Percentiles rank a stretch among this genome's conserved stretches.
phyloP scores from a whole-genome alignment of 2,797 vertebrate genomes.

The Lithobates pipiens region DNA sequence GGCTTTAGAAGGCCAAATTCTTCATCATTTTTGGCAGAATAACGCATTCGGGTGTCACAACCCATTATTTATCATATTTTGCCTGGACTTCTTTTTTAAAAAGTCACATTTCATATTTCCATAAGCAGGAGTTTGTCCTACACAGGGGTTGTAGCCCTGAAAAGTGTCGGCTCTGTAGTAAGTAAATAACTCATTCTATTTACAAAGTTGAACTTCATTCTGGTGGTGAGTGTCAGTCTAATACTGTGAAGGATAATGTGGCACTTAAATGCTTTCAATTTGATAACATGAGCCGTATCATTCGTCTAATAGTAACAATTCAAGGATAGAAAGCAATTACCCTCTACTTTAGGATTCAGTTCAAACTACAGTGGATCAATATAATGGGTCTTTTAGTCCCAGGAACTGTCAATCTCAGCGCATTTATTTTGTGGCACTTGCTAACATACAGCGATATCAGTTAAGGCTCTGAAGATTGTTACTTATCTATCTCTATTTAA shows the following conservation, averaged over 20 bases:
- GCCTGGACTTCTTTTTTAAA: not conserved
- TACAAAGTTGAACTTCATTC: constrained; percentile 51
- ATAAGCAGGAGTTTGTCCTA: not conserved
- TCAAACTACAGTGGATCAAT: constrained; percentile 60
- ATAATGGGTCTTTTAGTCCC: constrained; percentile 57
- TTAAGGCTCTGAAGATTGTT: constrained; percentile 41
- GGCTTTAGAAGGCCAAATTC: too few relatives aligned
- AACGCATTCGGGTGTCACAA: not conserved
- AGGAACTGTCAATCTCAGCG: constrained; percentile 57
- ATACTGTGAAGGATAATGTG: constrained; percentile 58
- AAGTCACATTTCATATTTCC: not conserved
- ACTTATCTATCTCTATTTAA: constrained; percentile 48
- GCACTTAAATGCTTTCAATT: constrained; percentile 60
- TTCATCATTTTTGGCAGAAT: not conserved
- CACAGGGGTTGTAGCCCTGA: not conserved
- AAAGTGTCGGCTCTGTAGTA: not conserved
- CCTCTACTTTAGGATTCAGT: constrained; percentile 60
- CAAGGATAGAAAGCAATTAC: constrained; percentile 62
- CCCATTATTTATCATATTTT: not conserved
- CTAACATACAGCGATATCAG: constrained; percentile 37
- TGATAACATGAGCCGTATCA: constrained; percentile 58
- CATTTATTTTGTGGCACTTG: constrained; percentile 55
- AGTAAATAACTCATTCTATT: constrained; percentile 57
- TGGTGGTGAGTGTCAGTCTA: constrained; percentile 50
- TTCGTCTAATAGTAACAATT: constrained; percentile 58